Evolutionary conservation across 1,140 invertebrate genomes (phyloP).

Genomic region (Melitaea cinxia): DNA sequence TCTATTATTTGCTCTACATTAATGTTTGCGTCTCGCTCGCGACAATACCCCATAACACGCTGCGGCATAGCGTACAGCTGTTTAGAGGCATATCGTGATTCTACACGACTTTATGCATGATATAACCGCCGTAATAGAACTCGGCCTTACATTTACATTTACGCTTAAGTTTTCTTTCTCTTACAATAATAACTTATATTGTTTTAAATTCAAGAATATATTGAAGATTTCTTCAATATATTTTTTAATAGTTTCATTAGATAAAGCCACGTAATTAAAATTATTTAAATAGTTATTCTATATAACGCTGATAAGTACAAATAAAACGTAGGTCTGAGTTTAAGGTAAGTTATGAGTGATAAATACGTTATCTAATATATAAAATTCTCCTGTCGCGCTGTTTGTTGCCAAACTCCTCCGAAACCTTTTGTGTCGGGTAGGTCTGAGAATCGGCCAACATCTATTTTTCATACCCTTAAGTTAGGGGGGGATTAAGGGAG

Average conservation of each 20-base stretch:
- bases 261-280: too few relatives aligned
- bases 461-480: too few relatives aligned
- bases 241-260: background rate
- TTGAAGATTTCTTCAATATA: background rate
- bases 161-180: slow-evolving; percentile 48
- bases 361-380: too few relatives aligned
- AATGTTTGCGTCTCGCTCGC: slow-evolving; percentile 42
- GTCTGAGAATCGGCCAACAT: too few relatives aligned
- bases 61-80: slow-evolving; percentile 67
- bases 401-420: too few relatives aligned
- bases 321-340: too few relatives aligned
- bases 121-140: slow-evolving; percentile 68
- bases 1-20: slow-evolving; percentile 45
- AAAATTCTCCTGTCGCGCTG: too few relatives aligned
- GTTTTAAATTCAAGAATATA: slow-evolving; percentile 9
- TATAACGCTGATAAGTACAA: too few relatives aligned
- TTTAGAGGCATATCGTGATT: slow-evolving; percentile 64
- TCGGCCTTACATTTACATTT: slow-evolving; percentile 51
- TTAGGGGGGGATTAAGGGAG: too few relatives aligned
- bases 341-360: too few relatives aligned
- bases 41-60: slow-evolving; percentile 53
- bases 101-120: slow-evolving; percentile 63
- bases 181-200: slow-evolving; percentile 39
- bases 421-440: too few relatives aligned
- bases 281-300: too few relatives aligned